Evolutionary conservation across 2,797 vertebrate genomes (phyloP), one percentile per base, ranked within the genome.

Genomic region (Hypotaenidia okinawae): DNA sequence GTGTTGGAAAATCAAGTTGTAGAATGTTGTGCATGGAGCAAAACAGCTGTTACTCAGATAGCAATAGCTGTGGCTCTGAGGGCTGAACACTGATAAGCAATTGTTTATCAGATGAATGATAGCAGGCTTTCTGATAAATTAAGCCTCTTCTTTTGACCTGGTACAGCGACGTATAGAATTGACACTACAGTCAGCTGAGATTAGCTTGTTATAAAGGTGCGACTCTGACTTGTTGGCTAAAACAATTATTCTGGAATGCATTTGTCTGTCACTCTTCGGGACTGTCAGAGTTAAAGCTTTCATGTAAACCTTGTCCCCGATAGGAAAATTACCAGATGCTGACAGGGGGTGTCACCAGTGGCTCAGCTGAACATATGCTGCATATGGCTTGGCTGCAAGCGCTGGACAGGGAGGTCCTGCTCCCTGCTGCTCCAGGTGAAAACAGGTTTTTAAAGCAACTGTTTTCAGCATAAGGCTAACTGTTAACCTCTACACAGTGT

Each of bases 261-360:
- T 64, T 75, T 64, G 27, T 69, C 64, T 55, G 62, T 39, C 35
- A 11, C 41, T 95, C 22, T 87, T 68, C 35, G 61, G 94, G 84
- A 79, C 61, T 88, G 94, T 72, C 27, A 89, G 76, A 92, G 94
- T 96, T 93, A 94, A 95, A 93, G 66, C 62, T 90, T 94, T 92
- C 85, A 54, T 45, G 55, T 33, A 76, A 39, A 59, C 52, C 67
- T 84, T 68, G 55, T 78, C 25, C 9, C 33, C 87, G 74, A 80
- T 72, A 64, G 61, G 91, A 95, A 96, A 95, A 96, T 96, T 95
- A 93, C 96, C 92, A 82, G 86, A 92, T 86, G 88, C 95, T 97
- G 96, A 94, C 92, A 92, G 93, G 93, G 94, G 92, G 89, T 94
- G 91, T 96, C 96, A 96, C 75, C 92, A 95, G 92, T 81, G 72